Conservation (phyloP, 2,113 vertebrate genomes). For the Micromys minutus region DNA sequence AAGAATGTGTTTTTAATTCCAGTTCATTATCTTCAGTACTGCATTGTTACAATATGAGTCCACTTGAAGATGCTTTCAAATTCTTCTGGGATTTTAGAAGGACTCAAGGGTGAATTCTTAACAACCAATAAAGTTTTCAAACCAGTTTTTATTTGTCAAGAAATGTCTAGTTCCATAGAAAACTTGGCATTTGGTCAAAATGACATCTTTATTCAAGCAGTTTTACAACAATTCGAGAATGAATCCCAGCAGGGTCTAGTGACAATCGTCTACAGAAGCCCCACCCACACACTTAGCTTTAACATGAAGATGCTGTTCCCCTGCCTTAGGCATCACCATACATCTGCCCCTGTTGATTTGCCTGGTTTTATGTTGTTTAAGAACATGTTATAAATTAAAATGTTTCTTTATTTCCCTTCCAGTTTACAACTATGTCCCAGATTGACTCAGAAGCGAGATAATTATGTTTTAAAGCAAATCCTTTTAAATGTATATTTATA, state of each 20-base stretch:
- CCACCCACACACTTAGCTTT: conserved; percentile 49
- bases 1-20: conserved; percentile 29
- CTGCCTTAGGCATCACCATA: conserved; percentile 40
- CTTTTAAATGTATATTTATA: not conserved
- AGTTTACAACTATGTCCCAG: conserved; percentile 38
- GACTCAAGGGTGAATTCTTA: conserved; percentile 50
- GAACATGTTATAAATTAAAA: conserved; percentile 61
- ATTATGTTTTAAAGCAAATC: conserved; percentile 10
- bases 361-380: conserved; percentile 37
- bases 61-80: conserved; percentile 43
- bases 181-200: conserved; percentile 75
- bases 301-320: conserved; percentile 64
- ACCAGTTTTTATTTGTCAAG: conserved; percentile 57
- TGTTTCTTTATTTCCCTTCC: conserved; percentile 54
- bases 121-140: conserved; percentile 52
- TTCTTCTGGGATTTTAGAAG: conserved; percentile 52
- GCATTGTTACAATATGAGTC: conserved; percentile 20
- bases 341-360: conserved; percentile 58
- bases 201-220: conserved; percentile 55
- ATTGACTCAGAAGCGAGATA: conserved; percentile 20
- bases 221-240: conserved; percentile 75
- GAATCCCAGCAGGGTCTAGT: conserved; percentile 76
- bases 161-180: conserved; percentile 68
- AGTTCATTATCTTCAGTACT: not conserved
- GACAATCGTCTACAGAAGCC: conserved; percentile 73